phyloP scores from a whole-genome alignment of 2,888 invertebrate genomes.

The Eudasyphora cyanicolor region DNA sequence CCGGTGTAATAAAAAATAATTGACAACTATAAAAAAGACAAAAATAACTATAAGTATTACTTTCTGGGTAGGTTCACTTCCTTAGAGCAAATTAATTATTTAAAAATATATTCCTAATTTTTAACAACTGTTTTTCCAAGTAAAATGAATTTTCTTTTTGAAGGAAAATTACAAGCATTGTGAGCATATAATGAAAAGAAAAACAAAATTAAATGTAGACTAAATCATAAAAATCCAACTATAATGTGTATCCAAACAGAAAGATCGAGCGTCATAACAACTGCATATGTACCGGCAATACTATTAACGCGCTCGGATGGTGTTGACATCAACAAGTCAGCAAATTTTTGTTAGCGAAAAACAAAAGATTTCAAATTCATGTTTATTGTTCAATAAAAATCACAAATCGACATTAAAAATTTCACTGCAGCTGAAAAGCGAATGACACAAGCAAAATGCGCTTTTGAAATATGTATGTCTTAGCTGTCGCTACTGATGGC shows the following conservation, averaged over 20 bases:
- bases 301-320: too few species aligned
- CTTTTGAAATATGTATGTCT: slow-evolving; percentile 33
- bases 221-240: background rate
- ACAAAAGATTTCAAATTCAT: background rate
- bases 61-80: background rate
- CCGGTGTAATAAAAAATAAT: background rate
- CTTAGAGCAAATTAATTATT: background rate
- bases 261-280: background rate
- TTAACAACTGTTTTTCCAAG: background rate
- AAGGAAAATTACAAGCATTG: too few species aligned
- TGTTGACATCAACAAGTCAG: background rate
- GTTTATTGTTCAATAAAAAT: background rate
- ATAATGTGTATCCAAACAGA: background rate
- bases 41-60: background rate
- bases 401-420: background rate
- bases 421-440: background rate
- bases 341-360: background rate
- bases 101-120: background rate
- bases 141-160: too few species aligned
- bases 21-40: background rate
- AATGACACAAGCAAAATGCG: slow-evolving; percentile 7
- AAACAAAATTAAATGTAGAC: background rate
- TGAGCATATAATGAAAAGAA: too few species aligned
- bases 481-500: slow-evolving; percentile 15
- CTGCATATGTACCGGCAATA: too few species aligned